phyloP scores from a whole-genome alignment of 2,797 vertebrate genomes.

The Rhynchotus rufescens region DNA sequence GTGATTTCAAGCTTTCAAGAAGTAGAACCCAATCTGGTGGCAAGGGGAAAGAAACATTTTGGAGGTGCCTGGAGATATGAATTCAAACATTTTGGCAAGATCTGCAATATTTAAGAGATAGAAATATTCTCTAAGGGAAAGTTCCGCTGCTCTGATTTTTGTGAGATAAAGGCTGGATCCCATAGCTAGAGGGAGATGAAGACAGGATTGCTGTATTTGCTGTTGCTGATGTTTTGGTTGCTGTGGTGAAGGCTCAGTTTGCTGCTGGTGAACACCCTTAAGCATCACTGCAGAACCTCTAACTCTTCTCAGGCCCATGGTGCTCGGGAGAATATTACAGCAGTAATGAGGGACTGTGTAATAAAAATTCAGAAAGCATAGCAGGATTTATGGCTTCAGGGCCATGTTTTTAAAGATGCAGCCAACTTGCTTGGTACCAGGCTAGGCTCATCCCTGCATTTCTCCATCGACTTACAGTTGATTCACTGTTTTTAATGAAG shows the following conservation, averaged over 20 bases:
- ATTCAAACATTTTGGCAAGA: not conserved
- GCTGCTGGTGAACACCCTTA: not conserved
- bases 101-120: not conserved
- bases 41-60: accelerated
- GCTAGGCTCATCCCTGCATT: not conserved
- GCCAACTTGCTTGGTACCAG: not conserved
- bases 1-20: not conserved
- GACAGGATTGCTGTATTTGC: not conserved
- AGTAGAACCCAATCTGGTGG: not conserved
- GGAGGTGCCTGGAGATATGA: not conserved
- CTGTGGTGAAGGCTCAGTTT: not conserved
- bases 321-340: not conserved
- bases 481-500: not conserved
- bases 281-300: not conserved
- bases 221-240: not conserved
- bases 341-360: not conserved
- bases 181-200: not conserved
- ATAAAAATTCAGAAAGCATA: not conserved
- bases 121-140: not conserved
- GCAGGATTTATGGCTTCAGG: not conserved
- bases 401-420: not conserved
- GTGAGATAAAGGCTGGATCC: not conserved
- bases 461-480: not conserved
- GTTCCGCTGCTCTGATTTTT: not conserved
- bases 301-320: not conserved